Evolutionary conservation across 2,797 vertebrate genomes (phyloP), one percentile per base, ranked within the genome.

Genomic region (Myoxocephalus aenaeus): DNA sequence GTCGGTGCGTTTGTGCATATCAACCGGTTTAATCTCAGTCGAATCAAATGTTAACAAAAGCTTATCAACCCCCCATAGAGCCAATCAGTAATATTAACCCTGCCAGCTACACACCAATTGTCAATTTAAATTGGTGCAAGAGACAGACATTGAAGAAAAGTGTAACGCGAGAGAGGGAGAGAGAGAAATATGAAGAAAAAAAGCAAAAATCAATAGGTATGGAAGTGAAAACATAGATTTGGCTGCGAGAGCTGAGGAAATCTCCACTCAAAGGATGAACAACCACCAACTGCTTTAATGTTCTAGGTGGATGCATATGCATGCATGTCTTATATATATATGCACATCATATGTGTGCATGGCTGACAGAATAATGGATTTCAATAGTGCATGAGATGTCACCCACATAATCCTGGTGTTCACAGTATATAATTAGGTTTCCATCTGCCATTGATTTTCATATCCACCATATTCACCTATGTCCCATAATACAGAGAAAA

Each of bases 181-280:
- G 32, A 63, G 32, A 65, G 34, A 20, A 62, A 85, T 12, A 44
- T 25, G 64, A 82, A 67, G 68, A 53, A 82, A 81, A 67, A 36
- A 40, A 64, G 79, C 64, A 68, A 42, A 82, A 91, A 92, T 91
- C 85, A 83, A 90, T 91, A 86, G 80, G 36, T 67, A 87, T 83
- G 82, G 15, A 92, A 90, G 90, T 90, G 86, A 88, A 89, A 86
- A 77, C 86, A 86, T 80, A 78, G 86, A 89, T 86, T 77, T 88
- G 75, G 73, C 86, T 81, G 77, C n/a, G 27, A 74, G 86, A 77
- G 81, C 82, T 75, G 85, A 77, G 74, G 76, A 87, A 84, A 87
- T 87, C 89, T 83, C 85, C 74, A 65, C 66, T 79, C 76, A 67
- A 57, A 76, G 85, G 83, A 87, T 77, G 36, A 86, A 87, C 74